Conservation (phyloP, 2,797 vertebrate species). For the Tachyglossus aculeatus region DNA sequence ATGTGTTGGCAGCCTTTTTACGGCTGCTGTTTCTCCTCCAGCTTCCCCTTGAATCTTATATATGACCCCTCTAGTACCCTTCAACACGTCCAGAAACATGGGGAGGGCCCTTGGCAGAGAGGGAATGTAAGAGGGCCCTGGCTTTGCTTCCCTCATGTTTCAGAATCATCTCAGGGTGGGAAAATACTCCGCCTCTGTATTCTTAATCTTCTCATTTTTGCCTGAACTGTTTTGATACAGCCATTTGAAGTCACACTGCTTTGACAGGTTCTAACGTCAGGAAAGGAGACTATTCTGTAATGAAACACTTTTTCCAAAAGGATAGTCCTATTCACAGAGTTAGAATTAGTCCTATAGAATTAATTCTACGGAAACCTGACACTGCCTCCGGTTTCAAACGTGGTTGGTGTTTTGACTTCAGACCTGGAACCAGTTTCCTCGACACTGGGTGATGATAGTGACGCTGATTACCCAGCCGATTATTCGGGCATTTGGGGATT, state of each 20-base stretch:
- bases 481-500: slow-evolving; percentile 27
- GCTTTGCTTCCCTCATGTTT: no score
- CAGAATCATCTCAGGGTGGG: neutral
- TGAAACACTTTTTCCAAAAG: slow-evolving; percentile 4
- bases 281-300: slow-evolving; percentile 6
- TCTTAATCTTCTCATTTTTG: slow-evolving; percentile 8
- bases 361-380: neutral
- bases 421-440: slow-evolving; percentile 14
- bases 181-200: neutral
- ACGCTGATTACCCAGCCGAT: slow-evolving; percentile 32
- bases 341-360: slow-evolving; percentile 14
- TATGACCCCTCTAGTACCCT: no score
- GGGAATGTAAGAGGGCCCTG: neutral
- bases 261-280: slow-evolving; percentile 24
- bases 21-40: neutral
- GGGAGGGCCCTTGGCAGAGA: no score
- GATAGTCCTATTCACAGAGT: neutral
- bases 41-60: neutral
- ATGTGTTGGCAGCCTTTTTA: neutral
- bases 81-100: no score
- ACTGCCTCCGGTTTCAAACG: slow-evolving; percentile 16
- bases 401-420: slow-evolving; percentile 16
- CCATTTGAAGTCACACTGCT: neutral
- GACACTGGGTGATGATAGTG: slow-evolving; percentile 15
- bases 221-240: slow-evolving; percentile 1